A percentile compares a stretch with the other conserved stretches of the same genome.
Conservation (phyloP, 1,140 invertebrate species). For the Teleopsis dalmanni region DNA sequence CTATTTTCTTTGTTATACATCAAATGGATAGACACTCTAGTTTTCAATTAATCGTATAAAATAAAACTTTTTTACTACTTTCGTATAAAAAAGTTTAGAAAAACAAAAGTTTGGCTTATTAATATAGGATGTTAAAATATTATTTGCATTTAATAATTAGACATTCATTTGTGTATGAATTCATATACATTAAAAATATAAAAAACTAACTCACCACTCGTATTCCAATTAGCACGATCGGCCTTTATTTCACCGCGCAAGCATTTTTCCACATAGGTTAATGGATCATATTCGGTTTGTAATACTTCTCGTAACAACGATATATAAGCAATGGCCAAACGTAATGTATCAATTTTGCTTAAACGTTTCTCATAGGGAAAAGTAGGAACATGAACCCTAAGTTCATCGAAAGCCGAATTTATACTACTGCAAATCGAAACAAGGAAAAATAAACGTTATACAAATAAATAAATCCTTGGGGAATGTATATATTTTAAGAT, state of each 20-base stretch:
- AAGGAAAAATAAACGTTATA: constrained; percentile 17
- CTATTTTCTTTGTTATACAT: no score
- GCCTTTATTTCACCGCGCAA: constrained; percentile 81
- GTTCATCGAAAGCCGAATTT: constrained; percentile 96
- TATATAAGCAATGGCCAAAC: constrained; percentile 94
- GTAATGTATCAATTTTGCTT: constrained; percentile 94
- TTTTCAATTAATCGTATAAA: no score
- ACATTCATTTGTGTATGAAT: not conserved
- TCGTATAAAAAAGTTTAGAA: no score
- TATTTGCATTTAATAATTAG: not conserved
- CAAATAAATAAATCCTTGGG: not conserved
- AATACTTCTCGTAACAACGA: constrained; percentile 85
- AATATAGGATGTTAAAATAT: not conserved
- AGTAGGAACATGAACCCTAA: constrained; percentile 90
- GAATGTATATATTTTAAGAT: not conserved
- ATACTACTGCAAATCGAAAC: constrained; percentile 77
- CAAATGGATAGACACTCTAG: no score
- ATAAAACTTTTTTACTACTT: no score
- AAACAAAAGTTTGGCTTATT: no score
- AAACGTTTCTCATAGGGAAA: constrained; percentile 97
- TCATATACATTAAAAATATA: no score
- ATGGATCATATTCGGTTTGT: constrained; percentile 81
- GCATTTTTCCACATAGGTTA: constrained; percentile 89
- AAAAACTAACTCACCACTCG: constrained; percentile 75
- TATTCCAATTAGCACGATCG: constrained; percentile 87